phyloP scores from a whole-genome alignment of 2,113 vertebrate genomes.

The Hemichromis elongatus region DNA sequence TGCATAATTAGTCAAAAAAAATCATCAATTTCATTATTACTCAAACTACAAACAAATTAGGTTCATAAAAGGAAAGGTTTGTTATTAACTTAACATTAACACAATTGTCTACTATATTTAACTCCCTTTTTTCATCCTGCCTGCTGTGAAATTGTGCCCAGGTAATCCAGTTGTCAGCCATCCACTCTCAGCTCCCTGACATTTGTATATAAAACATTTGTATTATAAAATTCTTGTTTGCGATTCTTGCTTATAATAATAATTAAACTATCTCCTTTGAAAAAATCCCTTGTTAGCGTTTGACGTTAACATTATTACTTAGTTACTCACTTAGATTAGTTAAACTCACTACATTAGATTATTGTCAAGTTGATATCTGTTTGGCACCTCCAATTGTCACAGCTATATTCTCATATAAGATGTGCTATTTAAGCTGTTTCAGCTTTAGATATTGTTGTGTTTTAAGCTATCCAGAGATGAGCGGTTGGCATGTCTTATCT shows the following conservation, averaged over 20 bases:
- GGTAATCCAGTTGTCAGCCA: neutral
- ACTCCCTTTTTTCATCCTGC: neutral
- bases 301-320: neutral
- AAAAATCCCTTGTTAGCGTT: neutral
- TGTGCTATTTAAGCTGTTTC: neutral
- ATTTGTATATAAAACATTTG: neutral
- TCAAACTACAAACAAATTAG: neutral
- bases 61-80: neutral
- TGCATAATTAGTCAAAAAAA: neutral
- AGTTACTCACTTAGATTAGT: neutral
- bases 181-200: neutral
- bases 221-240: neutral
- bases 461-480: too few relatives aligned
- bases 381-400: neutral
- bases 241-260: neutral
- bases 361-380: neutral
- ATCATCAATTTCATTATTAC: neutral
- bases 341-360: neutral
- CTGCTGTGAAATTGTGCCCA: neutral
- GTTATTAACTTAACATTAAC: neutral
- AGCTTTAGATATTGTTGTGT: neutral
- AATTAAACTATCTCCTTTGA: neutral
- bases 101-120: neutral
- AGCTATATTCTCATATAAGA: too few relatives aligned
- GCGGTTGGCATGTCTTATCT: too few relatives aligned